These are phyloP conservation scores for Casuarius casuarius DNA, from an alignment of 2,113 vertebrate species.

Conservation along the genomic window DNA sequence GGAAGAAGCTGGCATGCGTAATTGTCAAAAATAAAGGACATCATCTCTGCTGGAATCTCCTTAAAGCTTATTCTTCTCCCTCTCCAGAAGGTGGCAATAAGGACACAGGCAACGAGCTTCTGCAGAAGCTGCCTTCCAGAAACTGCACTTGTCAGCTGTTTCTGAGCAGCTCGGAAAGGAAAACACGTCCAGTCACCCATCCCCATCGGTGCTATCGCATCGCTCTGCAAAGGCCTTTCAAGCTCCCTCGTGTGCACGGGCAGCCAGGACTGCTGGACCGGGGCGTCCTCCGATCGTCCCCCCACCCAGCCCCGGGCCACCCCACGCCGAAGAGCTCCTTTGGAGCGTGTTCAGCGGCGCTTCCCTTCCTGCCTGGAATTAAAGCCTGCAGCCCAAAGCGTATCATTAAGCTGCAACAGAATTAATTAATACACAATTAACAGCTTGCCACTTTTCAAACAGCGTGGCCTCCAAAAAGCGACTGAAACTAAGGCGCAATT, in stretches of 20 bases:
- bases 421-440: not conserved
- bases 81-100: conserved; percentile 83
- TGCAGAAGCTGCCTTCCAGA: not conserved
- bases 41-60: not conserved
- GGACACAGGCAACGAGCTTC: not conserved
- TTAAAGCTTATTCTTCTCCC: not conserved
- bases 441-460: not conserved
- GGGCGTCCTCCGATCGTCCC: not conserved
- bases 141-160: not conserved
- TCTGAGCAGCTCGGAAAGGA: conserved; percentile 8
- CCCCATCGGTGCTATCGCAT: not conserved
- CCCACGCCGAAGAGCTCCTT: not conserved
- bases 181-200: conserved; percentile 31
- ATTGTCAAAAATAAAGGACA: not conserved
- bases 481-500: not conserved
- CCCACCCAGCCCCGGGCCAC: not conserved
- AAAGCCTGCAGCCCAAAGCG: not conserved
- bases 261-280: not conserved
- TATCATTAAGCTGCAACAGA: not conserved
- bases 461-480: not conserved
- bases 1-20: accelerated
- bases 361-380: not conserved
- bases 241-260: not conserved
- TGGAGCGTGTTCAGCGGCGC: not conserved
- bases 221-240: conserved; percentile 10